Evolutionary conservation across 1,140 invertebrate genomes (phyloP).

Genomic region (Luehdorfia chinensis): DNA sequence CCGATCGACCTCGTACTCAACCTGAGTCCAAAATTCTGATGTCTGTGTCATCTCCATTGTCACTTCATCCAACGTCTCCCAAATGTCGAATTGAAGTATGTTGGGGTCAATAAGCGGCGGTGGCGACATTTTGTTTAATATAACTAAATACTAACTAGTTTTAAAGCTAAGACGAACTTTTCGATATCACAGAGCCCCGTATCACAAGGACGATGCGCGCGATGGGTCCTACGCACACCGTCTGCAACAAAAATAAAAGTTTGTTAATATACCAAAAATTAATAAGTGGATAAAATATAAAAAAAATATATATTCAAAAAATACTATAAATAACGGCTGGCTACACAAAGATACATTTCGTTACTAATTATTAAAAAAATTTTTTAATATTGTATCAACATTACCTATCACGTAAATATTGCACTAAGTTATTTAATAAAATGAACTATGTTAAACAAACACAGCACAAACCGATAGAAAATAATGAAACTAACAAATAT

Average conservation of each 20-base stretch:
- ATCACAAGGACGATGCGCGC: slow-evolving; percentile 74
- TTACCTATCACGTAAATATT: neutral
- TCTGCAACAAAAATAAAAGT: slow-evolving; percentile 66
- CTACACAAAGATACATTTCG: too few relatives aligned
- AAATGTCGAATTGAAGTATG: slow-evolving; percentile 55
- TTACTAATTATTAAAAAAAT: too few relatives aligned
- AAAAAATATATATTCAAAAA: neutral
- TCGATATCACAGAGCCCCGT: slow-evolving; percentile 75
- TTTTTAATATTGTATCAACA: too few relatives aligned
- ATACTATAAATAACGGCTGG: too few relatives aligned
- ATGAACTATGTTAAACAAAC: too few relatives aligned
- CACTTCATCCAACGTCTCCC: slow-evolving; percentile 58
- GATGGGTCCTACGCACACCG: slow-evolving; percentile 68
- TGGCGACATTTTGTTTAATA: slow-evolving; percentile 54
- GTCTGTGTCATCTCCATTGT: slow-evolving; percentile 56
- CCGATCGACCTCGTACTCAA: slow-evolving; percentile 58
- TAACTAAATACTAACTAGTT: slow-evolving; percentile 68
- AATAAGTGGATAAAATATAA: neutral
- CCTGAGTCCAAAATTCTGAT: slow-evolving; percentile 63
- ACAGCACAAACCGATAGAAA: too few relatives aligned
- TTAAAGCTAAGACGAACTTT: slow-evolving; percentile 75
- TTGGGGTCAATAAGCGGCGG: slow-evolving; percentile 50
- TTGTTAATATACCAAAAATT: slow-evolving; percentile 14
- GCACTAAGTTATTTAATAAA: neutral
- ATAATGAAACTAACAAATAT: too few relatives aligned